These are phyloP conservation scores for Drosophila anceps DNA, from an alignment of 2,888 invertebrate species.

Conservation along the genomic window DNA sequence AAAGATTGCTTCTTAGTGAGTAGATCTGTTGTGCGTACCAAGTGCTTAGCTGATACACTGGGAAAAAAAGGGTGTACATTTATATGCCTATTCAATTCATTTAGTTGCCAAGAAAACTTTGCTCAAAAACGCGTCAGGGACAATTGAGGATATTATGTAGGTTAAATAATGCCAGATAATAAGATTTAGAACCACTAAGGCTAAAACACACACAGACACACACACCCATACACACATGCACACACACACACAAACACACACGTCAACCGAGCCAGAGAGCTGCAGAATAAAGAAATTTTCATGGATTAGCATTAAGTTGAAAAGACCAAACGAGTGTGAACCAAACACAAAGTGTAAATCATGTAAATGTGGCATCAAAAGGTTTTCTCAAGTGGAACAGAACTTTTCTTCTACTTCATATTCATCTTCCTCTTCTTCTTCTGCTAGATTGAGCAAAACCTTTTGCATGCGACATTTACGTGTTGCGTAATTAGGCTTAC, in stretches of 20 bases:
- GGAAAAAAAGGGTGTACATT: slow-evolving; percentile 11
- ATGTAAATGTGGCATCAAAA: slow-evolving; percentile 16
- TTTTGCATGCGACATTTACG: slow-evolving; percentile 21
- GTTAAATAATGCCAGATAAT: slow-evolving; percentile 55
- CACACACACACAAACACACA: slow-evolving; percentile 59
- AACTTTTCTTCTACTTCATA: background rate
- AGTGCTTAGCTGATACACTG: slow-evolving; percentile 14
- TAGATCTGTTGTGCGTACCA: slow-evolving; percentile 8
- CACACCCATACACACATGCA: slow-evolving; percentile 37
- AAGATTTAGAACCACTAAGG: slow-evolving; percentile 29
- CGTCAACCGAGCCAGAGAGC: slow-evolving; percentile 74
- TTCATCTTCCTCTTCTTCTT: too few relatives aligned
- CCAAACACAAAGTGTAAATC: background rate
- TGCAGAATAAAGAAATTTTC: slow-evolving; percentile 53
- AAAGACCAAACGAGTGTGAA: background rate
- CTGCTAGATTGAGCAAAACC: slow-evolving; percentile 6
- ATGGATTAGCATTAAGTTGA: slow-evolving; percentile 38
- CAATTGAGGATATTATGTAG: slow-evolving; percentile 30
- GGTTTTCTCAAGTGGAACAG: slow-evolving; percentile 5
- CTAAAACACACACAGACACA: slow-evolving; percentile 51
- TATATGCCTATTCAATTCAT: slow-evolving; percentile 13
- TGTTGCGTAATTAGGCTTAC: slow-evolving; percentile 13
- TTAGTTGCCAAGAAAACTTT: slow-evolving; percentile 54
- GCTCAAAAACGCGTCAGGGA: slow-evolving; percentile 68
- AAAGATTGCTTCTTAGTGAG: background rate